phyloP scores from a whole-genome alignment of 2,888 invertebrate species.

The Notodromas monacha region DNA sequence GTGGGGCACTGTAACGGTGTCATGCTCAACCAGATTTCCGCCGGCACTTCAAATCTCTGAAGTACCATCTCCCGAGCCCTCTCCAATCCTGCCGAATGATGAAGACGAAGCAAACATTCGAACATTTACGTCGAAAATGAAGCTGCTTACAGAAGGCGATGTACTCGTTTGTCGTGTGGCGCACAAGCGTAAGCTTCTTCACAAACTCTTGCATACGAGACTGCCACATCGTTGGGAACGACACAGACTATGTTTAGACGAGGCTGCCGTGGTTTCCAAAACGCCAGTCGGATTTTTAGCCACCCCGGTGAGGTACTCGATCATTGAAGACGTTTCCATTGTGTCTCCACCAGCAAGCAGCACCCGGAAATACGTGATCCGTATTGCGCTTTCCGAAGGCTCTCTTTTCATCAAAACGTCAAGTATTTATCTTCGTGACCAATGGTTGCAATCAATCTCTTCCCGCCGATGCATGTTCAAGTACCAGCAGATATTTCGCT shows the following conservation, averaged over 20 bases:
- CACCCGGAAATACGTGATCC: too few relatives aligned
- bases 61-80: too few relatives aligned
- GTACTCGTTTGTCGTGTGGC: conserved; percentile 39
- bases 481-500: conserved; percentile 31
- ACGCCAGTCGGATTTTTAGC: conserved; percentile 30
- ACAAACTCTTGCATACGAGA: conserved; percentile 40
- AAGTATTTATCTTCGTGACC: conserved; percentile 42
- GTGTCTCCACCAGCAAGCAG: conserved; percentile 16
- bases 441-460: conserved; percentile 43
- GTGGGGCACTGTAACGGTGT: too few relatives aligned
- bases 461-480: conserved; percentile 48
- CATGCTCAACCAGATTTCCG: too few relatives aligned
- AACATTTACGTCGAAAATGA: too few relatives aligned
- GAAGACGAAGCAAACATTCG: too few relatives aligned
- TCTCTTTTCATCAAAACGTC: conserved; percentile 25
- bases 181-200: conserved; percentile 38
- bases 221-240: conserved; percentile 43
- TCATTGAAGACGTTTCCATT: conserved; percentile 39
- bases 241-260: conserved; percentile 31
- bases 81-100: too few relatives aligned
- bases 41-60: too few relatives aligned
- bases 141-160: conserved; percentile 33
- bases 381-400: background rate
- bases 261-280: conserved; percentile 32
- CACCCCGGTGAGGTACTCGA: conserved; percentile 29